Evolutionary conservation across 2,113 vertebrate genomes (phyloP), one percentile per base, ranked within the genome.

Genomic region (Uria aalge): DNA sequence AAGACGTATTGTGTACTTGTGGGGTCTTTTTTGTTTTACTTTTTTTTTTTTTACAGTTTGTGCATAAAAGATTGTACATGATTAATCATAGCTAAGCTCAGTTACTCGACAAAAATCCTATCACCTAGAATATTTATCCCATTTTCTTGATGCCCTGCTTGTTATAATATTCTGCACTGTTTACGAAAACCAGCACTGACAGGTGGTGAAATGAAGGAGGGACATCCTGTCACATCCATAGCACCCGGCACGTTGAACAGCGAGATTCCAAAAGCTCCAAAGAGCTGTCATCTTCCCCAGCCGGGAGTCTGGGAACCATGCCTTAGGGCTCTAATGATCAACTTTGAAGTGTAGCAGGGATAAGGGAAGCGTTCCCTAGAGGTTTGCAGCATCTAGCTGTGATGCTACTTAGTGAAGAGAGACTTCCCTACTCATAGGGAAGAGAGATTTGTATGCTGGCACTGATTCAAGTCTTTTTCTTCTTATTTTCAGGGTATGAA

Each of bases 401-500:
- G 48, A 17, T 76, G 53, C 48, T 53, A 29, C 26, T 1, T 66
- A 34, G 30, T 32, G 45, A 56, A 30, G 36, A 63, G 45, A 45
- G 45, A 45, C 45, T 45, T 45, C 45, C 45, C 45, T 45, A 63
- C 38, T 48, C 9, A 41, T 34, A 76, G 57, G 47, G 50, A 84
- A 75, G 59, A 76, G 62, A 34, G 55, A 50, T 67, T 72, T 76
- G 13, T 30, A 4, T 66, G 75, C 76, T 92, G 78, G 55, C 34
- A 36, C 21, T 94, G 88, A 88, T 7, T 24, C 60, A 76, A 83
- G 48, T 91, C 1, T 91, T 66, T 78, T 62, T 91, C 76, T 96
- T 98, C 48, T 96, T 55, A n/a, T 85, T 98, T 98, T 57, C 95
- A 99, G 99, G 99, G 99, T 90, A 97, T 99, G 96, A 99, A 99